Evolutionary conservation across 1,140 invertebrate species (phyloP).

Genomic region (Ostrea edulis): DNA sequence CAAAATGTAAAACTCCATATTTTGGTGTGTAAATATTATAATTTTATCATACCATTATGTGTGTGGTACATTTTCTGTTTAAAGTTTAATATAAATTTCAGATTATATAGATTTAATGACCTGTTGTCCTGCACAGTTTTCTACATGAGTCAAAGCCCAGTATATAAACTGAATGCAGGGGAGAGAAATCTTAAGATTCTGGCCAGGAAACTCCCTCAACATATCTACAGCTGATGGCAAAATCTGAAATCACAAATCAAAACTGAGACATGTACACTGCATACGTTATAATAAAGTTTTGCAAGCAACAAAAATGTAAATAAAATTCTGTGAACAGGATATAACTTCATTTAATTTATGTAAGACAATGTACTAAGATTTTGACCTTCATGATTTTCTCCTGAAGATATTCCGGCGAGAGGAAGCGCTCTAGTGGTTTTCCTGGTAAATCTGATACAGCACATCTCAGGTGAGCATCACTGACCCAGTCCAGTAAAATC

Average conservation of each 20-base stretch:
- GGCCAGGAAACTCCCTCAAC: conserved; percentile 68
- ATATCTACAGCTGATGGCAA: conserved; percentile 76
- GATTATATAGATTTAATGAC: conserved; percentile 47
- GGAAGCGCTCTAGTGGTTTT: conserved; percentile 68
- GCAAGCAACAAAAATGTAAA: background rate
- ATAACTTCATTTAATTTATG: no score
- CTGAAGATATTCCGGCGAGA: conserved; percentile 70
- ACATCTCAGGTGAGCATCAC: conserved; percentile 73
- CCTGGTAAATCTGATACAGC: conserved; percentile 70
- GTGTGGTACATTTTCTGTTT: no score
- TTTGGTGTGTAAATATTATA: no score
- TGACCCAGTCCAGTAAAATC: conserved; percentile 75
- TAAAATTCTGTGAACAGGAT: no score
- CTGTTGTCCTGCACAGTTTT: conserved; percentile 71
- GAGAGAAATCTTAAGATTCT: conserved; percentile 68
- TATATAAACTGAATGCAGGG: conserved; percentile 79
- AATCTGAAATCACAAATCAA: conserved; percentile 63
- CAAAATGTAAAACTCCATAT: no score
- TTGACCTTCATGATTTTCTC: conserved; percentile 76
- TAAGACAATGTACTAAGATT: background rate
- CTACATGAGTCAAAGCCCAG: conserved; percentile 76
- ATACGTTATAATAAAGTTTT: background rate
- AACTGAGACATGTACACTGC: background rate
- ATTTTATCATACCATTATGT: no score
- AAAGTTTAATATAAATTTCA: background rate